A percentile compares a stretch with the other conserved stretches of the same genome.
Evolutionary conservation across 1,140 invertebrate species (phyloP).

Genomic region (Macrobrachium nipponense): DNA sequence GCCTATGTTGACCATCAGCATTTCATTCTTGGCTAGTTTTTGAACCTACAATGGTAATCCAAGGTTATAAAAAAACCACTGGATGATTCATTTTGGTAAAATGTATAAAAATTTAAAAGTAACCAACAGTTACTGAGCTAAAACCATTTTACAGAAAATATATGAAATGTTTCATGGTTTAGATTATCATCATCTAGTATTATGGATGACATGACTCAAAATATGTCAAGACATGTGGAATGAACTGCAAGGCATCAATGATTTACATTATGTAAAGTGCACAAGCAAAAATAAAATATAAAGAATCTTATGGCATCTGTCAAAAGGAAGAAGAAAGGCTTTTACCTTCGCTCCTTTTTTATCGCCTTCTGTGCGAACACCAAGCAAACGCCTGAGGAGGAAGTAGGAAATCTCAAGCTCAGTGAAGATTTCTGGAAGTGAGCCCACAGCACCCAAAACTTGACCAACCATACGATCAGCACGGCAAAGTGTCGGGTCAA

Average conservation of each 20-base stretch:
- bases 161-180: no score
- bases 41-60: constrained; percentile 75
- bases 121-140: constrained; percentile 6
- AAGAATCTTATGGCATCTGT: no score
- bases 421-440: constrained; percentile 96
- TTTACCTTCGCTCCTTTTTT: constrained; percentile 97
- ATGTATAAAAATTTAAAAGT: constrained; percentile 15
- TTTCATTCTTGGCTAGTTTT: constrained; percentile 89
- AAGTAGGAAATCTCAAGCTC: constrained; percentile 99
- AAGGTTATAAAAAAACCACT: neutral
- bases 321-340: no score
- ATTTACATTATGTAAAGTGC: no score
- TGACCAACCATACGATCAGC: constrained; percentile 98
- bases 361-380: constrained; percentile 98
- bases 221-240: no score
- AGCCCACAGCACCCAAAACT: constrained; percentile 96
- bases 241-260: no score
- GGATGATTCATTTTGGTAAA: neutral
- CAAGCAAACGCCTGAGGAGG: constrained; percentile 92
- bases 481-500: constrained; percentile 97
- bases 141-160: no score
- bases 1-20: constrained; percentile 98
- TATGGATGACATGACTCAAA: no score
- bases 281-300: no score
- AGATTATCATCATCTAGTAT: no score